A percentile compares a stretch with the other conserved stretches of the same genome.
These are phyloP conservation scores for Takifugu flavidus DNA, from an alignment of 2,113 vertebrate species.

Conservation along the genomic window DNA sequence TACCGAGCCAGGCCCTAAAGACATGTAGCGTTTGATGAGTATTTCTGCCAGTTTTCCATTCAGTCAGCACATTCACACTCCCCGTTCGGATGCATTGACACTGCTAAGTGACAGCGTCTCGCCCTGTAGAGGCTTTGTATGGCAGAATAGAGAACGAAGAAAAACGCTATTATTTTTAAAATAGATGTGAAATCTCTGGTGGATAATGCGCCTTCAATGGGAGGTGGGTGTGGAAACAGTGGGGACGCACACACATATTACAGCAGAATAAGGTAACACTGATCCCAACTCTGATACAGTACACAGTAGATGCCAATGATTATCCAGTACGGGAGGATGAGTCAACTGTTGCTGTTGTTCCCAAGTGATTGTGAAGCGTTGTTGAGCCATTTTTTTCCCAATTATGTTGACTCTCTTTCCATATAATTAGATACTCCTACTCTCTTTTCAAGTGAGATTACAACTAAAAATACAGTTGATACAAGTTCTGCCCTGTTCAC, in stretches of 20 bases:
- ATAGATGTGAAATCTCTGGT: slow-evolving; percentile 73
- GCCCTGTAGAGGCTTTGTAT: slow-evolving; percentile 56
- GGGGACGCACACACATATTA: slow-evolving; percentile 57
- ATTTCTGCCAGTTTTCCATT: slow-evolving; percentile 67
- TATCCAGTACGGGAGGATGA: slow-evolving; percentile 65
- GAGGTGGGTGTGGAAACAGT: slow-evolving; percentile 70
- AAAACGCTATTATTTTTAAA: slow-evolving; percentile 68
- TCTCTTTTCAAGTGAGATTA: slow-evolving; percentile 69
- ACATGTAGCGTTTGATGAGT: slow-evolving; percentile 69
- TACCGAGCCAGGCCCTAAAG: slow-evolving; percentile 72
- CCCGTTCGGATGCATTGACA: slow-evolving; percentile 65
- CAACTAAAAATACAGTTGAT: slow-evolving; percentile 64
- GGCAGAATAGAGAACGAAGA: slow-evolving; percentile 55
- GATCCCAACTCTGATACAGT: slow-evolving; percentile 65
- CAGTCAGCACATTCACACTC: slow-evolving; percentile 71
- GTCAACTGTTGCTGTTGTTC: slow-evolving; percentile 66
- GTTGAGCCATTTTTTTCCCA: slow-evolving; percentile 38
- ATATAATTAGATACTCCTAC: slow-evolving; percentile 46
- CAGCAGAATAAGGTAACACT: slow-evolving; percentile 58
- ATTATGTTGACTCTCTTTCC: slow-evolving; percentile 54
- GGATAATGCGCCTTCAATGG: slow-evolving; percentile 69
- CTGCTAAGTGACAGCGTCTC: slow-evolving; percentile 70
- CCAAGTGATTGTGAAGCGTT: slow-evolving; percentile 48
- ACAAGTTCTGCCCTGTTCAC: slow-evolving; percentile 53
- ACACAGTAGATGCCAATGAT: slow-evolving; percentile 55